Evolutionary conservation across 2,113 vertebrate species (phyloP), one percentile per base, ranked within the genome.

Genomic region (Cephalopterus ornatus): DNA sequence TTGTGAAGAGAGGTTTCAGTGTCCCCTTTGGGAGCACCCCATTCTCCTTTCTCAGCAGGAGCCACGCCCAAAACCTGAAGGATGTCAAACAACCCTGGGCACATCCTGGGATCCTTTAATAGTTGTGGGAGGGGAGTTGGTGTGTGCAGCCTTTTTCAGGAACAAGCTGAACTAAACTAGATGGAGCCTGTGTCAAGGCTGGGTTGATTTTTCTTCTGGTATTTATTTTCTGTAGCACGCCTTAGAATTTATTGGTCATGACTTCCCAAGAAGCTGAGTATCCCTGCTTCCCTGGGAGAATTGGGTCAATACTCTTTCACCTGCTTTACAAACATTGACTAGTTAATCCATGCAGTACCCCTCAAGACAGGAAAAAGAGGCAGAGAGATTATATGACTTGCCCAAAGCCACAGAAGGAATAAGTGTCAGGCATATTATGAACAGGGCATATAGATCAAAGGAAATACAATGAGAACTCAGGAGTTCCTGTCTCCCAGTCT

Each of bases 331-430:
- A 91, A 79, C 88, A 91, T 28, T 63, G 83, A 65, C 83, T 71
- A 79, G 75, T 49, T 96, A 94, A 96, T 94, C 92, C 91, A 50
- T 81, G 83, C 85, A 94, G 86, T 78, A 83, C 20, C 83, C 93
- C 79, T 73, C 35, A 65, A 89, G 93, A 93, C 0, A 94, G 67
- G 85, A 96, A 91, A 96, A 88, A 0, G 28, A 92, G 95, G 88
- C 93, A 75, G 80, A 90, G 78, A 90, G 92, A 95, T 95, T 96
- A 91, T 94, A 87, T 75, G 88, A 78, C 75, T 97, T 94, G 79
- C 85, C 85, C 78, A 96, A 90, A 95, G 92, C 93, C 70, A 91
- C 80, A 78, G 56, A 52, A 93, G 79, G 85, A 94, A 87, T 95
- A 93, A 95, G 61, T 89, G 95, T 95, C 85, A 93, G 86, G 76